A percentile compares a stretch with the other conserved stretches of the same genome.
Conservation (phyloP, 2,797 vertebrate genomes). For the Manis crassicaudata region DNA sequence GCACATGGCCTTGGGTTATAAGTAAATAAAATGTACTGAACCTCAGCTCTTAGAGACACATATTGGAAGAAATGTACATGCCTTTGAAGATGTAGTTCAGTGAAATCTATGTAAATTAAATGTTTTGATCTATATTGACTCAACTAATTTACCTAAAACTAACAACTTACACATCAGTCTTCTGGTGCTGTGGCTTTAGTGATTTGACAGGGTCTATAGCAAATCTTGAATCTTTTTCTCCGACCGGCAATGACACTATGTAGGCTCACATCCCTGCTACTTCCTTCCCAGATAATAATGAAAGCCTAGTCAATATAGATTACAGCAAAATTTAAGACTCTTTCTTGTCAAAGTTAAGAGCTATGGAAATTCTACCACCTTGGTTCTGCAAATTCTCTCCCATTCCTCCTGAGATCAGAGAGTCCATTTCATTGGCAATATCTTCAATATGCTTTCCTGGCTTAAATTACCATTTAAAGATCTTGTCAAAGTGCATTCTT, state of each 20-base stretch:
- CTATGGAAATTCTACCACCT: not conserved
- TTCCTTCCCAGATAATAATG: rapidly evolving
- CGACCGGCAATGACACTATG: not conserved
- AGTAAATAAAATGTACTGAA: not conserved
- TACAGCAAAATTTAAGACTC: not conserved
- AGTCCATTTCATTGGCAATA: not conserved
- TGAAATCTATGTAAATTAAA: not conserved
- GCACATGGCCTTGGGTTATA: not conserved
- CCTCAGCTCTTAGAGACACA: not conserved
- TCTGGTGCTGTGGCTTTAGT: not conserved
- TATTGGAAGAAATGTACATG: not conserved
- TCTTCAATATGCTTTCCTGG: not conserved
- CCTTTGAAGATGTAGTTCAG: not conserved
- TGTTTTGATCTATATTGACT: not conserved
- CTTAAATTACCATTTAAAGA: not conserved
- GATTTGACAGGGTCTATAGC: not conserved
- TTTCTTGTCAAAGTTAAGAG: not conserved
- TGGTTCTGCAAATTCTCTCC: not conserved
- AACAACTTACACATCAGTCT: not conserved
- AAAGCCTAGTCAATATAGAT: not conserved
- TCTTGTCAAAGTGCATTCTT: not conserved
- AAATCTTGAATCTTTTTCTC: not conserved
- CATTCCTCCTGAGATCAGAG: not conserved
- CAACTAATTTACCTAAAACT: not conserved
- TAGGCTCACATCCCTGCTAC: not conserved